A percentile compares a stretch with the other conserved stretches of the same genome.
phyloP scores from a whole-genome alignment of 2,113 vertebrate genomes.

The Enhydra lutris region DNA sequence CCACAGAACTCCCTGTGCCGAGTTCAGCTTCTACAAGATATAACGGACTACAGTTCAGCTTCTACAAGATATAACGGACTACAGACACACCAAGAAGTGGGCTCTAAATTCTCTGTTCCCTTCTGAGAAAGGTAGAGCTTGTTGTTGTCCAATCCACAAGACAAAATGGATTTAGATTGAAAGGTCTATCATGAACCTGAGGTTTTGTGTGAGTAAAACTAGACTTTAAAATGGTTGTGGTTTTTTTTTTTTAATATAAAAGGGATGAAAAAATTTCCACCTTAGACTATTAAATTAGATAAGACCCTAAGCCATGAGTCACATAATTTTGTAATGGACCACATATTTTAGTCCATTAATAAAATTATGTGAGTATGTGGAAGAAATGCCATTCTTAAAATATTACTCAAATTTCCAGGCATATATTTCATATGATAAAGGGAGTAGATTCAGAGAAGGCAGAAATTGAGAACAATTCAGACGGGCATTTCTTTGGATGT shows the following conservation, averaged over 20 bases:
- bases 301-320: slow-evolving; percentile 8
- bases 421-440: slow-evolving; percentile 22
- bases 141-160: neutral
- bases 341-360: slow-evolving; percentile 2
- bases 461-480: slow-evolving; percentile 3
- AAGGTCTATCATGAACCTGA: neutral
- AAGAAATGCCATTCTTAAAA: slow-evolving; percentile 21
- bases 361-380: neutral
- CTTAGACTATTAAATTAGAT: neutral
- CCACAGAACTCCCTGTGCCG: neutral
- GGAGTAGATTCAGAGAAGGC: neutral
- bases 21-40: neutral
- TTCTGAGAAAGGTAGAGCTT: neutral
- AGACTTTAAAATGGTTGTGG: neutral
- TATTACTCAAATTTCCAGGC: slow-evolving; percentile 5
- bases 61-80: neutral
- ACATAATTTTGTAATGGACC: slow-evolving; percentile 35
- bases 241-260: neutral
- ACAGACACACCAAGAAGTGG: neutral
- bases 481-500: slow-evolving; percentile 19
- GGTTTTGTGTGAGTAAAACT: neutral
- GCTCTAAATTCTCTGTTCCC: neutral
- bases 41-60: accelerated
- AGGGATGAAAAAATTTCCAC: neutral
- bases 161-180: neutral